Percentiles rank a stretch among this genome's conserved stretches.
phyloP scores from a whole-genome alignment of 2,888 invertebrate genomes.

The Erebia palarica region DNA sequence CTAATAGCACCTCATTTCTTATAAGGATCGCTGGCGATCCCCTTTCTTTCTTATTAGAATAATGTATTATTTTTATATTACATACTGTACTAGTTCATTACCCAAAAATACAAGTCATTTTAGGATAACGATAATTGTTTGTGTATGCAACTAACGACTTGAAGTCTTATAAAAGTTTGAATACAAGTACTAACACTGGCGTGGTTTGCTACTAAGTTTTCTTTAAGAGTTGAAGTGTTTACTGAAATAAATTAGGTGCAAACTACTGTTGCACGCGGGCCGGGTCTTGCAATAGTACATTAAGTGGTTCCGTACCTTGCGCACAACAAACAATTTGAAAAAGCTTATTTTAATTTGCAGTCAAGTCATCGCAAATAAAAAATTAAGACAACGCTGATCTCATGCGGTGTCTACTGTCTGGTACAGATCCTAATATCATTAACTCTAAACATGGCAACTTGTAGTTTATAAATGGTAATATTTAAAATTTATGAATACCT shows the following conservation, averaged over 20 bases:
- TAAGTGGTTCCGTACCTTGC: slow-evolving; percentile 57
- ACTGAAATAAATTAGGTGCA: slow-evolving; percentile 49
- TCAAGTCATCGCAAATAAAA: slow-evolving; percentile 43
- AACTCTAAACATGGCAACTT: slow-evolving; percentile 35
- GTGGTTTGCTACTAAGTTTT: slow-evolving; percentile 74
- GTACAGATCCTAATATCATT: slow-evolving; percentile 25
- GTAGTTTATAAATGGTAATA: slow-evolving; percentile 31
- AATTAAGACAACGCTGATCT: slow-evolving; percentile 35
- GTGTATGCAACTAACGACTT: slow-evolving; percentile 77
- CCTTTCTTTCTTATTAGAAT: slow-evolving; percentile 76
- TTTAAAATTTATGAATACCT: slow-evolving; percentile 41
- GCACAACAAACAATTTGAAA: slow-evolving; percentile 59
- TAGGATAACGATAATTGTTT: slow-evolving; percentile 55
- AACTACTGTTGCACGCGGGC: slow-evolving; percentile 59
- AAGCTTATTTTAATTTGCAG: slow-evolving; percentile 32
- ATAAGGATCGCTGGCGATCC: slow-evolving; percentile 79
- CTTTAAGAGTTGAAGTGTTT: slow-evolving; percentile 58
- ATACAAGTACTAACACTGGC: slow-evolving; percentile 73
- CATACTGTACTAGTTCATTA: slow-evolving; percentile 61
- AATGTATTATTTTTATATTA: slow-evolving; percentile 66
- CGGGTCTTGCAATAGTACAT: slow-evolving; percentile 75
- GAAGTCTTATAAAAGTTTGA: slow-evolving; percentile 59
- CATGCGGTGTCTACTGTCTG: slow-evolving; percentile 33
- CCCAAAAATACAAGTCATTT: slow-evolving; percentile 61
- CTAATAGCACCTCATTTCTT: slow-evolving; percentile 77